Evolutionary conservation across 1,140 invertebrate genomes (phyloP).

Genomic region (Campoletis sonorensis): DNA sequence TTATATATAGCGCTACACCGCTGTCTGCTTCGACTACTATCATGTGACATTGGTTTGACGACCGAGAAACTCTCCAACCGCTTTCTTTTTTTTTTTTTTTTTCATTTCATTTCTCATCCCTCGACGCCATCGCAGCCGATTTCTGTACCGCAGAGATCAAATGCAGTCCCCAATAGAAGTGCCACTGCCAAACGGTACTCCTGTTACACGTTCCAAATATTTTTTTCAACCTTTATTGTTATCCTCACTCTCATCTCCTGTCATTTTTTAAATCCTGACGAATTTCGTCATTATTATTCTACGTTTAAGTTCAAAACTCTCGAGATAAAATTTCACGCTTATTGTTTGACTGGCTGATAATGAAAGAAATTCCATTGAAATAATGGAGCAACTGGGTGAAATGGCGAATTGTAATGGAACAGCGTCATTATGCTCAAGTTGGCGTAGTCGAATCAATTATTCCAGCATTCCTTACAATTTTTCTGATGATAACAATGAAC

Average conservation of each 20-base stretch:
- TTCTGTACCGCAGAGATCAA: conserved; percentile 12
- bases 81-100: too few species aligned
- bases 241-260: background rate
- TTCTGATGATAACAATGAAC: conserved; percentile 32
- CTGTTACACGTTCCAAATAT: background rate
- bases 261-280: background rate
- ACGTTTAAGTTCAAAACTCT: background rate
- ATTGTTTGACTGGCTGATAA: background rate
- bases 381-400: background rate
- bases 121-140: background rate
- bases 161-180: conserved; percentile 15
- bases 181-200: conserved; percentile 31
- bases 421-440: background rate
- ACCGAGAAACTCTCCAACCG: background rate
- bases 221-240: conserved; percentile 29
- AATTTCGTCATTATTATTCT: background rate
- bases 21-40: background rate
- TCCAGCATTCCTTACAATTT: background rate
- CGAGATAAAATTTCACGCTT: background rate
- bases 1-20: conserved; percentile 31
- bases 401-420: background rate
- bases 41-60: conserved; percentile 28
- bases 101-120: conserved; percentile 27
- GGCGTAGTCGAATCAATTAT: background rate
- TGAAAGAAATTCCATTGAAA: background rate